Conservation (phyloP, 2,113 vertebrate species). For the Pipa parva region DNA sequence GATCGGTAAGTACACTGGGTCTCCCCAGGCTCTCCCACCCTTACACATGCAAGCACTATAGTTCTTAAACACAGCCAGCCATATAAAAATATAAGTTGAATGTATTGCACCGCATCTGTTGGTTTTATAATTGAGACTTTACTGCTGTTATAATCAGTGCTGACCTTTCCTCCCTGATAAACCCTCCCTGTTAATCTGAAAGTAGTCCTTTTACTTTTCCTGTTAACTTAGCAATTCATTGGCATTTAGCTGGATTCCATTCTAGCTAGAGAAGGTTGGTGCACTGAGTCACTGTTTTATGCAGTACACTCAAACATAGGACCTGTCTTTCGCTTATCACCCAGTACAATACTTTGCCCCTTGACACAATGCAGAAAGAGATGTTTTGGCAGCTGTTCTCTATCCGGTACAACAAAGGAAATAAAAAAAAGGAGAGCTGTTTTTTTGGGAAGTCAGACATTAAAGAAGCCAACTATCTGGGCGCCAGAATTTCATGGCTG, state of each 20-base stretch:
- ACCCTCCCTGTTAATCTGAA: not conserved
- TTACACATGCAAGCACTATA: too few species aligned
- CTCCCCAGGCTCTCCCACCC: too few species aligned
- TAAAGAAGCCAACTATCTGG: constrained; percentile 18
- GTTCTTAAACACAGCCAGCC: too few species aligned
- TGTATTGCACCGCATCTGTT: too few species aligned
- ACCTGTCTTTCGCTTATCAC: constrained; percentile 8
- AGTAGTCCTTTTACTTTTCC: not conserved
- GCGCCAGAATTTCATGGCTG: constrained; percentile 23
- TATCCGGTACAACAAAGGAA: constrained; percentile 24
- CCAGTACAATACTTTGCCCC: constrained; percentile 13
- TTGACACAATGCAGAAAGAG: constrained; percentile 10
- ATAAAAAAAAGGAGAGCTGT: constrained; percentile 11
- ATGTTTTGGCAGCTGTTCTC: constrained; percentile 32
- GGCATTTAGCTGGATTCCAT: not conserved
- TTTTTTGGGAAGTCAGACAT: constrained; percentile 31
- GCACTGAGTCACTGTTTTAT: too few species aligned
- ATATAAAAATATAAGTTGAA: too few species aligned
- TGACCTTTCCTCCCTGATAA: not conserved
- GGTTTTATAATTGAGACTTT: too few species aligned
- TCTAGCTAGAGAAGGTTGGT: not conserved
- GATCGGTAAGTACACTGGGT: too few species aligned
- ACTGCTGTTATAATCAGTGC: too few species aligned
- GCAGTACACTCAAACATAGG: not conserved
- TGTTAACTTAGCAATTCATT: too few species aligned